These are phyloP conservation scores for Ischnura elegans DNA, from an alignment of 2,888 invertebrate genomes.

Conservation along the genomic window DNA sequence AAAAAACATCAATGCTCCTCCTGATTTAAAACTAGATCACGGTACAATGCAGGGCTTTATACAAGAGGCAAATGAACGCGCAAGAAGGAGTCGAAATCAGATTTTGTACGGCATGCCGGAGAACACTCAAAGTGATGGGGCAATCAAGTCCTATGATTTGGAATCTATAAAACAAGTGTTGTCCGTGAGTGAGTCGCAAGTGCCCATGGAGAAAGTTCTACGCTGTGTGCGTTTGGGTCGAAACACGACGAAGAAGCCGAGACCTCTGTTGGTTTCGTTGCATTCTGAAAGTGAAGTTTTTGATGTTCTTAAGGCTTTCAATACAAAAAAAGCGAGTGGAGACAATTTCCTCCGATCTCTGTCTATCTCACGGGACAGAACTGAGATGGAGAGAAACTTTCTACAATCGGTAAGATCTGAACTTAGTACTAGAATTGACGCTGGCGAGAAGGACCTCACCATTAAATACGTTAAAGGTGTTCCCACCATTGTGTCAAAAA, in stretches of 20 bases:
- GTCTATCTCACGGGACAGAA: background rate
- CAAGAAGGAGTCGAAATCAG: background rate
- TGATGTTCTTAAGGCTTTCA: background rate
- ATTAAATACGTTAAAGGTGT: background rate
- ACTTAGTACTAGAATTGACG: background rate
- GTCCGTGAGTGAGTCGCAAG: background rate
- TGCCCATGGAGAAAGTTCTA: background rate
- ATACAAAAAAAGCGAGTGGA: background rate
- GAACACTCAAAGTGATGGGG: too few relatives aligned
- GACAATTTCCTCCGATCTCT: background rate
- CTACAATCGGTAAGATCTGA: background rate
- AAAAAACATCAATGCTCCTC: background rate
- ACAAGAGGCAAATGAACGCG: background rate
- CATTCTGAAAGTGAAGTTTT: background rate
- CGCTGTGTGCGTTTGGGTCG: background rate
- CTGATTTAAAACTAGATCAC: background rate
- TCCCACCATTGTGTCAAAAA: background rate
- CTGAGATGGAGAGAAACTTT: background rate
- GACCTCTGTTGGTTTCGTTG: background rate
- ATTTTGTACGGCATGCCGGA: too few relatives aligned
- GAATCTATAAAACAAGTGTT: background rate
- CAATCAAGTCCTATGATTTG: background rate
- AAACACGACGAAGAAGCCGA: background rate
- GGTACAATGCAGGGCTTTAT: background rate
- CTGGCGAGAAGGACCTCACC: background rate